Conservation (phyloP, 92 coral and sea anemone species). For the Phymanthus crucifer region DNA sequence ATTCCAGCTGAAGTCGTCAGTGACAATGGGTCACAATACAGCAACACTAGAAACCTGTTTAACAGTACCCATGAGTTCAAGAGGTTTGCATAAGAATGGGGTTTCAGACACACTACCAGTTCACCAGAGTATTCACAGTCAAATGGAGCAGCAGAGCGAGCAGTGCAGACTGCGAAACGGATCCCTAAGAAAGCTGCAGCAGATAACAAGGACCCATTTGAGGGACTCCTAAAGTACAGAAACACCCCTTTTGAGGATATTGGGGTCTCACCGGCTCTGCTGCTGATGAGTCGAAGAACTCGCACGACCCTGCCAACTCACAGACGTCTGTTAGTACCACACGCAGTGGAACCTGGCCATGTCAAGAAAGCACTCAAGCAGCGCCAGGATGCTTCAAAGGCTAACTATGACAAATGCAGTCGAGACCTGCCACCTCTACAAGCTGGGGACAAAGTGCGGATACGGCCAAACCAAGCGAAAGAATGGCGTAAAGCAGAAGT, state of each 20-base stretch:
- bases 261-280: constrained; percentile 37
- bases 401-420: not conserved
- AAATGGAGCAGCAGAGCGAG: constrained; percentile 28
- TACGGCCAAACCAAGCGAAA: not conserved
- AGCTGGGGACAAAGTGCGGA: not conserved
- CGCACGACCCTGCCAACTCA: constrained; percentile 37
- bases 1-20: not conserved
- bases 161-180: not conserved
- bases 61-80: not conserved
- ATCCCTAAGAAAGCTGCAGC: constrained; percentile 13
- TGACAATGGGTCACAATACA: not conserved
- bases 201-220: constrained; percentile 43
- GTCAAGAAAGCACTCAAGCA: constrained; percentile 32
- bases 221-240: constrained; percentile 30
- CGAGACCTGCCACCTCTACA: not conserved
- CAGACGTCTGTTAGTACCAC: constrained; percentile 41
- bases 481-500: not conserved
- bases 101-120: too few relatives aligned
- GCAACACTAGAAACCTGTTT: not conserved
- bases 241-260: constrained; percentile 32
- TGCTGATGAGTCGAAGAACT: constrained; percentile 43
- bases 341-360: constrained; percentile 25
- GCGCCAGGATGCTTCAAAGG: constrained; percentile 30
- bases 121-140: not conserved
- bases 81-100: not conserved